A percentile compares a stretch with the other conserved stretches of the same genome.
These are phyloP conservation scores for Ailuropoda melanoleuca DNA, from an alignment of 2,113 vertebrate species.

Conservation along the genomic window DNA sequence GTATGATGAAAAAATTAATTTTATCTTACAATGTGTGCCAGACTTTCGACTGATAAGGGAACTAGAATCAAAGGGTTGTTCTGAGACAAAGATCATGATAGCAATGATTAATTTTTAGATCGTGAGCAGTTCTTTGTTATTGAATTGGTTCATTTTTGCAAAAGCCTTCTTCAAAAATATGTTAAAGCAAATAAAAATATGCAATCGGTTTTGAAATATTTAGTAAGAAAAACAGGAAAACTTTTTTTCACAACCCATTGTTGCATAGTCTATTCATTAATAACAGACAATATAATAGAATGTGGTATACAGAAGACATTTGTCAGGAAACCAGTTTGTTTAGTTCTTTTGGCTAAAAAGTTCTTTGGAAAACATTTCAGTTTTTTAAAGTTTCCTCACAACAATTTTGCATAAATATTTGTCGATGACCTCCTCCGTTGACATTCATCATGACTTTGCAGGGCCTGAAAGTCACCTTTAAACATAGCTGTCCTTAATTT, in stretches of 20 bases:
- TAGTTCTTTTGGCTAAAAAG: not conserved
- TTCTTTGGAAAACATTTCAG: not conserved
- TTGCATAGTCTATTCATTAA: not conserved
- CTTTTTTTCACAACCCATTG: not conserved
- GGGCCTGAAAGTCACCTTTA: not conserved
- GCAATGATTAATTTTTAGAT: constrained; percentile 58
- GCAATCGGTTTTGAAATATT: not conserved
- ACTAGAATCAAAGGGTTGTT: constrained; percentile 65
- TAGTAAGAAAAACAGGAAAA: constrained; percentile 5
- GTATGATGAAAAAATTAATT: constrained; percentile 76
- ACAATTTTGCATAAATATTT: not conserved
- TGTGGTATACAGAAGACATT: not conserved
- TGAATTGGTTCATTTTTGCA: constrained; percentile 34
- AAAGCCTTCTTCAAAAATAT: constrained; percentile 8
- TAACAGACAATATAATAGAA: not conserved
- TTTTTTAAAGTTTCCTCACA: not conserved
- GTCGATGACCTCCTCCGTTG: not conserved
- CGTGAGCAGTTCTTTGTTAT: constrained; percentile 28
- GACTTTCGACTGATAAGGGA: constrained; percentile 79
- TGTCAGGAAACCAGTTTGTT: not conserved
- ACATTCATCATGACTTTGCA: not conserved
- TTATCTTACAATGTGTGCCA: constrained; percentile 73
- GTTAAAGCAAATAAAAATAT: not conserved
- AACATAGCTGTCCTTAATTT: not conserved
- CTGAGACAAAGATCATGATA: constrained; percentile 64